Percentiles rank a stretch among this genome's conserved stretches.
Conservation (phyloP, 2,888 invertebrate species). For the Chydorus sphaericus region DNA sequence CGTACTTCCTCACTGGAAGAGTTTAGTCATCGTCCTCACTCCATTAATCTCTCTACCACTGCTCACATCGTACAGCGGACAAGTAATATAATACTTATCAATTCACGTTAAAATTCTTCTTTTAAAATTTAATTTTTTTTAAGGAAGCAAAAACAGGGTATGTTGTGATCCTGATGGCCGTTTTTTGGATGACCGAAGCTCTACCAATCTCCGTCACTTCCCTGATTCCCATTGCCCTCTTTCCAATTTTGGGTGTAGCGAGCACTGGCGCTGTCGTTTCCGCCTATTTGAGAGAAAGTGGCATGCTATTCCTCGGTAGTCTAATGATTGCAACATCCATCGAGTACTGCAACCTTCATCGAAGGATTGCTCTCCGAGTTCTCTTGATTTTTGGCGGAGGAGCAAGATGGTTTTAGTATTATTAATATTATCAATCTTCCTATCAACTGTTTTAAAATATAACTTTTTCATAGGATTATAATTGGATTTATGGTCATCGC, state of each 20-base stretch:
- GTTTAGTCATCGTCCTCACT: too few species aligned
- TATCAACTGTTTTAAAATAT: not conserved
- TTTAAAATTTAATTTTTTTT: not conserved
- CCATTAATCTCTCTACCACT: too few species aligned
- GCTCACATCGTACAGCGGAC: too few species aligned
- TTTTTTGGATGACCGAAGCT: conserved; percentile 70
- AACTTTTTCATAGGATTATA: conserved; percentile 42
- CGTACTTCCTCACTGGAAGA: too few species aligned
- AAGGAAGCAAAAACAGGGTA: conserved; percentile 58
- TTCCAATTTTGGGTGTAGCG: conserved; percentile 67
- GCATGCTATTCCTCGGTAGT: conserved; percentile 79
- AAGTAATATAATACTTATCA: too few species aligned
- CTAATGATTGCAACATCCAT: conserved; percentile 80
- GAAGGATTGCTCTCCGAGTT: conserved; percentile 68
- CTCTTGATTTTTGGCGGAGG: conserved; percentile 47
- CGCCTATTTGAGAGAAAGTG: conserved; percentile 58
- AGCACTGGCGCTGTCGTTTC: conserved; percentile 29
- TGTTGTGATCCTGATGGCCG: conserved; percentile 64
- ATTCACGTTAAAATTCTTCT: too few species aligned
- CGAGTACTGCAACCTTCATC: conserved; percentile 76
- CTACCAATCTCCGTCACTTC: conserved; percentile 69
- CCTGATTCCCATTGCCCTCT: conserved; percentile 64
- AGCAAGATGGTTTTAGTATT: conserved; percentile 5
- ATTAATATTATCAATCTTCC: not conserved
- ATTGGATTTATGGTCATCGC: conserved; percentile 74